Base-by-base conservation (phyloP, 1,140 invertebrate species). In the Pseudomyrmex pallidus region DNA sequence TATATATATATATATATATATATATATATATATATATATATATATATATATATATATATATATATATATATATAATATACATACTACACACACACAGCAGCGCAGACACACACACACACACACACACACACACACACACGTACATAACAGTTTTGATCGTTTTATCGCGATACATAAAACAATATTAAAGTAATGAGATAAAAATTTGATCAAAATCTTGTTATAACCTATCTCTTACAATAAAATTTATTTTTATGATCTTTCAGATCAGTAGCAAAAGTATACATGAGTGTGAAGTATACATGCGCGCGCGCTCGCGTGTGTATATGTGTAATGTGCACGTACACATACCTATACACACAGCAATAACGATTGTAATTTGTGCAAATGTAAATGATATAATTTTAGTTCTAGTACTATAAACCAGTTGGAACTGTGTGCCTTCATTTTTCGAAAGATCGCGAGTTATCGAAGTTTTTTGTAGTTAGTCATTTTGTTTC, bases 171-270 rank as follows among this genome's bases (percentile, higher is more conserved):
- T 35, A 35, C 35, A 35, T 35, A 35, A 35, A 35, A 35, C 35
- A 35, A 35, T 35, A 35, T 35, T 35, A 35, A 35, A 7, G 0
- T 35, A 35, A 35, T 35, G 13, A 64, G 9, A 46, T 66, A 50
- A 44, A 50, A n/a, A 63, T 2, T n/a, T 15, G 25, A 1, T 70
- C 20, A 15, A 13, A 54, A 77, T 66, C 17, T 73, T 48, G 44
- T 13, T 64, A 57, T 70, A 78, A 87, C 56, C 46, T 85, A 82
- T 2, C 57, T 87, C 62, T 78, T 87, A 74, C 67, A 72, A 84
- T 84, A 87, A 74, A 89, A 87, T 80, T 84, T 89, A 89, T 89
- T 89, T 89, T 89, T 89, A 84, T 83, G 84, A 50, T 88, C 61
- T 89, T 52, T 80, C 85, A 86, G 56, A 77, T 67, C 56, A 54